Conservation (phyloP, 2,113 vertebrate genomes). For the Passer domesticus region DNA sequence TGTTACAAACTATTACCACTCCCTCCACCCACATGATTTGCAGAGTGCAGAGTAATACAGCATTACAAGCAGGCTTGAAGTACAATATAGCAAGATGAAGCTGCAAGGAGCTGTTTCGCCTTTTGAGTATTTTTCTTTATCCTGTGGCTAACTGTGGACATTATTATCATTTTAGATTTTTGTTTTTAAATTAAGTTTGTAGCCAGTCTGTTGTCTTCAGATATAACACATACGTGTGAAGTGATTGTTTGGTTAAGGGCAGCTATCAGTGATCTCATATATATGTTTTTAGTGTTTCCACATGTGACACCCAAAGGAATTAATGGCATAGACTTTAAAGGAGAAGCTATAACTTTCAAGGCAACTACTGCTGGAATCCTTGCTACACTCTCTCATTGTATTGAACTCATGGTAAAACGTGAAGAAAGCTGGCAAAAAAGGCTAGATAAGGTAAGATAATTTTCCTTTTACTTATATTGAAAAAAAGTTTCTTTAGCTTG, state of each 20-base stretch:
- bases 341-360: constrained; percentile 98
- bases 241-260: neutral
- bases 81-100: constrained; percentile 24
- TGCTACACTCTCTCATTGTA: constrained; percentile 95
- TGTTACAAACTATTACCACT: constrained; percentile 61
- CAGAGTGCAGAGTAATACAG: constrained; percentile 35
- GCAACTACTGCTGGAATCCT: constrained; percentile 97
- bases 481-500: neutral
- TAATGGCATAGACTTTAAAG: constrained; percentile 98
- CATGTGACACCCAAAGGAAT: constrained; percentile 87
- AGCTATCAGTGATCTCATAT: neutral
- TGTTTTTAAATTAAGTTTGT: neutral
- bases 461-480: neutral
- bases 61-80: constrained; percentile 46
- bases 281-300: constrained; percentile 81
- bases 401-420: constrained; percentile 96
- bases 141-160: neutral
- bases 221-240: neutral
- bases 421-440: constrained; percentile 95
- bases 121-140: neutral
- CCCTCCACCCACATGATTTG: constrained; percentile 59
- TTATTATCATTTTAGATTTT: neutral
- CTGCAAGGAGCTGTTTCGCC: neutral
- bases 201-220: neutral
- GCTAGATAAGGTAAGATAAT: constrained; percentile 87